Evolutionary conservation across 2,113 vertebrate genomes (phyloP).

Genomic region (Galeopterus variegatus): DNA sequence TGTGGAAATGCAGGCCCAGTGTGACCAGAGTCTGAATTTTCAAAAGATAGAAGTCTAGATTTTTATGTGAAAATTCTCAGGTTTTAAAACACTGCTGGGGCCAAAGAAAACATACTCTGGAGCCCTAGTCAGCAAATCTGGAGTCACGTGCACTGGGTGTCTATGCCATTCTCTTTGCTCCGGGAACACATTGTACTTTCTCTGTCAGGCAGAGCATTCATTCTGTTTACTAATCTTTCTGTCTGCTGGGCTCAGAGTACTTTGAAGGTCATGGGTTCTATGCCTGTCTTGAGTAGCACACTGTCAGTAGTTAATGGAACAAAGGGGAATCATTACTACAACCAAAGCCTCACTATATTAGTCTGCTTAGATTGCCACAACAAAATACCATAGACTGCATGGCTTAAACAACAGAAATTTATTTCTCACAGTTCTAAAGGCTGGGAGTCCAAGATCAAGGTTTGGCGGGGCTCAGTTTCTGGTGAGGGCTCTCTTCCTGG

Average conservation of each 20-base stretch:
- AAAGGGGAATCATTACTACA: slow-evolving; percentile 23
- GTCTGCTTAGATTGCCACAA: not conserved
- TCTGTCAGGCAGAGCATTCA: not conserved
- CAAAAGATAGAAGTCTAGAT: slow-evolving; percentile 22
- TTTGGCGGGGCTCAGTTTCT: not conserved
- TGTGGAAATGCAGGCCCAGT: not conserved
- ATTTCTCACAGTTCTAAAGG: slow-evolving; percentile 25
- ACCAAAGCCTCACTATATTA: not conserved
- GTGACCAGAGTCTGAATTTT: not conserved
- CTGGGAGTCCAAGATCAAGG: not conserved
- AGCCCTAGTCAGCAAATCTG: not conserved
- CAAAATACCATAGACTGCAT: not conserved
- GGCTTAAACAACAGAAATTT: slow-evolving; percentile 3
- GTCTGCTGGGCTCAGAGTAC: not conserved
- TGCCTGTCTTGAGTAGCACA: not conserved
- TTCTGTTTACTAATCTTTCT: not conserved
- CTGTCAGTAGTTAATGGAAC: not conserved
- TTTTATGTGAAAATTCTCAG: not conserved
- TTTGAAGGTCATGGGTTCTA: not conserved
- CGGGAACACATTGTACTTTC: not conserved
- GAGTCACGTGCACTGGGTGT: not conserved
- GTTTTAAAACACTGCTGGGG: slow-evolving; percentile 4
- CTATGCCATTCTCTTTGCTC: not conserved
- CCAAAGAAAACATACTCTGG: not conserved
- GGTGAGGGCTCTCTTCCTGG: not conserved